These are phyloP conservation scores for Percina caprodes DNA, from an alignment of 2,113 vertebrate species.

Conservation along the genomic window DNA sequence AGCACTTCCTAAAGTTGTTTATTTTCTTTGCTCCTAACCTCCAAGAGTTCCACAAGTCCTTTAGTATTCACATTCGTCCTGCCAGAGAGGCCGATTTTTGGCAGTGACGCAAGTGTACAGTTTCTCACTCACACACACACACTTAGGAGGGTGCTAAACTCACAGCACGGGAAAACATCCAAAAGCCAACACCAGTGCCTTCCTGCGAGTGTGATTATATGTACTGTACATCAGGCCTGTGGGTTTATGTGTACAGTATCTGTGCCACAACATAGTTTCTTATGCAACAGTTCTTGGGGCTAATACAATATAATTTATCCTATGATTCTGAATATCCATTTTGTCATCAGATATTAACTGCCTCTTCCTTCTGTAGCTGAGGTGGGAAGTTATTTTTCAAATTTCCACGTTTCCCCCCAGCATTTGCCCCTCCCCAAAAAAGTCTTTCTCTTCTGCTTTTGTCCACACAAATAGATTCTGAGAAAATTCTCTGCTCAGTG, in stretches of 20 bases:
- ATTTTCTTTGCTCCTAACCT: constrained; percentile 56
- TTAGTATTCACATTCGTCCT: constrained; percentile 60
- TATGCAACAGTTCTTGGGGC: constrained; percentile 12
- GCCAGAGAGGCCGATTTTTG: constrained; percentile 48
- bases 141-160: constrained; percentile 61
- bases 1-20: constrained; percentile 54
- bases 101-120: constrained; percentile 65
- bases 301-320: constrained; percentile 28
- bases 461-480: constrained; percentile 8
- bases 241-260: constrained; percentile 14
- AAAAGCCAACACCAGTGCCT: constrained; percentile 22
- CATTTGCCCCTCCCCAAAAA: background rate
- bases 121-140: constrained; percentile 70
- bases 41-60: constrained; percentile 55
- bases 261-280: constrained; percentile 3
- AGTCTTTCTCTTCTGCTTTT: constrained; percentile 25
- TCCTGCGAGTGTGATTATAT: constrained; percentile 21
- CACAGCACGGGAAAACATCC: constrained; percentile 18
- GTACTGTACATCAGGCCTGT: constrained; percentile 2
- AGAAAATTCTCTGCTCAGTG: constrained; percentile 19
- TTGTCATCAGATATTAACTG: constrained; percentile 55
- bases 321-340: constrained; percentile 49
- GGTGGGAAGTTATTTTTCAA: background rate
- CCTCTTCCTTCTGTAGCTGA: constrained; percentile 23
- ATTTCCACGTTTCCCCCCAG: background rate